Percentiles rank a stretch among this genome's conserved stretches.
Conservation (phyloP, 2,888 invertebrate species). For the Cosmia trapezina region DNA sequence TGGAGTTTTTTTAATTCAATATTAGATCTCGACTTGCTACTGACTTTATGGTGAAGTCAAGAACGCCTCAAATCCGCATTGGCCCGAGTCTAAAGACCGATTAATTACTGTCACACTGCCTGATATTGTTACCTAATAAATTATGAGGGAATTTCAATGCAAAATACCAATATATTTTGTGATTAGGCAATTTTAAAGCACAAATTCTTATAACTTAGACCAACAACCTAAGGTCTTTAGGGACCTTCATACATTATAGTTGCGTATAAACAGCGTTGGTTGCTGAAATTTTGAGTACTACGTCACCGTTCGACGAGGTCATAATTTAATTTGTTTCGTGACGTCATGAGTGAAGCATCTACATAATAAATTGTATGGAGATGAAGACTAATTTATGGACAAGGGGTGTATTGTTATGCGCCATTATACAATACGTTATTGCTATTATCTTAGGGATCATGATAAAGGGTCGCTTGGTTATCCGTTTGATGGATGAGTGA, state of each 20-base stretch:
- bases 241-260: slow-evolving; percentile 81
- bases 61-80: not conserved
- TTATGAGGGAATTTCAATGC: too few species aligned
- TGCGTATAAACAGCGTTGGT: slow-evolving; percentile 75
- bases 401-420: slow-evolving; percentile 59
- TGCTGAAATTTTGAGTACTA: slow-evolving; percentile 82
- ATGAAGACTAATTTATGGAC: slow-evolving; percentile 64
- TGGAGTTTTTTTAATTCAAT: too few species aligned
- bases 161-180: too few species aligned
- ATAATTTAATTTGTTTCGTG: slow-evolving; percentile 80
- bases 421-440: slow-evolving; percentile 60
- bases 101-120: too few species aligned
- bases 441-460: slow-evolving; percentile 60
- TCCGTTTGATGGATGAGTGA: slow-evolving; percentile 46
- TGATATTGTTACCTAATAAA: too few species aligned
- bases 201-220: slow-evolving; percentile 42
- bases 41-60: not conserved
- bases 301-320: slow-evolving; percentile 69
- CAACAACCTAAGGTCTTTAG: slow-evolving; percentile 61
- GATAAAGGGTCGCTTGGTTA: slow-evolving; percentile 48
- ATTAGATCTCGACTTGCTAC: not conserved
- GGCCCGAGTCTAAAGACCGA: too few species aligned
- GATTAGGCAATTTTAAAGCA: too few species aligned
- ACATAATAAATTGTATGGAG: slow-evolving; percentile 65
- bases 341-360: slow-evolving; percentile 63